Evolutionary conservation across 2,797 vertebrate genomes (phyloP), one percentile per base, ranked within the genome.

Genomic region (Alectoris magna): DNA sequence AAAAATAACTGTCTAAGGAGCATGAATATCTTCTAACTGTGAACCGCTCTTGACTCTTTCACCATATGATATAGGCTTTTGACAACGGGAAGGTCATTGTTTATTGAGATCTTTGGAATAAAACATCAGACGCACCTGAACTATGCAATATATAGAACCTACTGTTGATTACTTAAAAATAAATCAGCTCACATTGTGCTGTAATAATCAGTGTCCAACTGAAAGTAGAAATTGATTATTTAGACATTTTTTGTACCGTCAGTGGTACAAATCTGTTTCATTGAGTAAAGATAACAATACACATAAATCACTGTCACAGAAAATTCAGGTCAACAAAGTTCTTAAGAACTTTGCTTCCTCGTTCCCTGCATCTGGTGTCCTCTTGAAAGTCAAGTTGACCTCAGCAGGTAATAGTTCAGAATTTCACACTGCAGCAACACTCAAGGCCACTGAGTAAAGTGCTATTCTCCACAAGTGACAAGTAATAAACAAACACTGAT

Each of bases 1-100:
- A 94, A 92, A 93, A 96, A 93, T 89, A 93, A 87, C 69, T 89
- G 87, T 58, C 69, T 77, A 92, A 94, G 62, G 9, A 89, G 36
- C 23, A 72, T 26, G 60, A 55, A 29, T 83, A 74, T 83, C 49
- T 79, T 77, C 60, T 62, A 10, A 49, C 11, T 49, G 31, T 44
- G 11, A 46, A 27, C 31, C 49, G 66, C 5, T 74, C 29, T 91
- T 95, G 88, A 72, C 17, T 83, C 11, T 8, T 70, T 18, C 76
- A 18, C 27, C 22, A 4, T 6, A 64, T 38, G 22, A 36, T 67
- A 41, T 22, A 3, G 38, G 73, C 48, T 88, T 93, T 43, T 19
- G 19, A 11, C 7, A 53, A 55, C 6, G 6, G 24, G 26, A 85
- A 49, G 26, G 75, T 58, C 89, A 77, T 79, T 74, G 7, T 11